Evolutionary conservation across 2,888 invertebrate species (phyloP), one percentile per base, ranked within the genome.

Genomic region (Agriopis leucophaearia): DNA sequence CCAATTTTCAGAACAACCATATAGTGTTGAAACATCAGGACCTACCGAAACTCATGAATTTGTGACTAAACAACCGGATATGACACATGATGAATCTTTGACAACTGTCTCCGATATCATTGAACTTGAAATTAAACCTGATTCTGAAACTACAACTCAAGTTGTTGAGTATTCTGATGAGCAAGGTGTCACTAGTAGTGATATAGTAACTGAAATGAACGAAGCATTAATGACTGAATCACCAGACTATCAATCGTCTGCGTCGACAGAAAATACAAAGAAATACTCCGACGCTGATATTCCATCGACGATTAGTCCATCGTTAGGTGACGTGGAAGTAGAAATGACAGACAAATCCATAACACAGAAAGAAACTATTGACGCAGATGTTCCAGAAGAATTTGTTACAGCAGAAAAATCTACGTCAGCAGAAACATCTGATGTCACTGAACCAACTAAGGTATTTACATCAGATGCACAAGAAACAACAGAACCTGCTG

Each of bases 261-360:
- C 18, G 51, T 16, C 60, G 54, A 66, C 63, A 8, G 58, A 65
- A 48, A 10, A 42, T 52, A 8, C 10, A 16, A 51, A 40, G 35
- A 38, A 69, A 69, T 59, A 67, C 40, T 63, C 35, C 12, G 5
- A 66, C 60, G 66, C 71, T 7, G 74, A 73, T 18, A 51, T 38
- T n/a, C n/a, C n/a, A n/a, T n/a, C n/a, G n/a, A n/a, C n/a, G n/a
- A n/a, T n/a, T 8, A 13, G 10, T n/a, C 5, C 35, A 27, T n/a
- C 51, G 38, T 8, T 16, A 55, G 42, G 47, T 55, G 70, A 69
- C 63, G 36, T 40, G 45, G 27, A 52, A 9, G 55, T 45, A 9
- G 44, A 35, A 35, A 48, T 50, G 15, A 38, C 66, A n/a, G 60
- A 47, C 36, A 36, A 48, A 42, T 15, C 56, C 27, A n/a, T 36